phyloP scores from a whole-genome alignment of 2,888 invertebrate species.

The Rhamnusium bicolor region DNA sequence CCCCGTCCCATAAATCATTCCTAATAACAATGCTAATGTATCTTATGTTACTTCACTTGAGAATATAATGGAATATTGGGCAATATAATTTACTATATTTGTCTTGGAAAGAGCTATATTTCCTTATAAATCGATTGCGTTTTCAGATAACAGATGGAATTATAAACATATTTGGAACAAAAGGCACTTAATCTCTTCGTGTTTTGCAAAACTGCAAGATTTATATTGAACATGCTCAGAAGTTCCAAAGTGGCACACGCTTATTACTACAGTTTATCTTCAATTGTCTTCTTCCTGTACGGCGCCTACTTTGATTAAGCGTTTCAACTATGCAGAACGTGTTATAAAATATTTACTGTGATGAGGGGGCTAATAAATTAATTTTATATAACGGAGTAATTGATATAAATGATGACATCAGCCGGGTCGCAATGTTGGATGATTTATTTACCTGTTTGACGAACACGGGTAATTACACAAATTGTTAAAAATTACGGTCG shows the following conservation, averaged over 20 bases:
- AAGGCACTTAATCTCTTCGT: conserved; percentile 15
- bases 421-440: background rate
- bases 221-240: conserved; percentile 17
- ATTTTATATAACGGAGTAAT: conserved; percentile 1
- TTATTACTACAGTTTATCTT: conserved; percentile 36
- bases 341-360: conserved; percentile 39
- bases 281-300: conserved; percentile 51
- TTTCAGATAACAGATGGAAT: background rate
- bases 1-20: background rate
- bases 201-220: conserved; percentile 23
- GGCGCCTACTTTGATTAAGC: conserved; percentile 49
- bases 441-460: conserved; percentile 11
- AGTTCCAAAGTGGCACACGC: conserved; percentile 33
- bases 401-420: conserved; percentile 12
- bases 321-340: conserved; percentile 38
- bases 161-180: conserved; percentile 25
- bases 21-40: background rate
- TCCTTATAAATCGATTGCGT: conserved; percentile 11
- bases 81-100: background rate
- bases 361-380: background rate
- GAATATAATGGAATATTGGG: background rate
- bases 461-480: background rate
- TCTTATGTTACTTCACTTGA: background rate
- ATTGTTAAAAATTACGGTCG: conserved; percentile 11
- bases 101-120: background rate